Base-by-base conservation (phyloP, 2,888 invertebrate genomes). In the Rhogogaster chlorosoma region DNA sequence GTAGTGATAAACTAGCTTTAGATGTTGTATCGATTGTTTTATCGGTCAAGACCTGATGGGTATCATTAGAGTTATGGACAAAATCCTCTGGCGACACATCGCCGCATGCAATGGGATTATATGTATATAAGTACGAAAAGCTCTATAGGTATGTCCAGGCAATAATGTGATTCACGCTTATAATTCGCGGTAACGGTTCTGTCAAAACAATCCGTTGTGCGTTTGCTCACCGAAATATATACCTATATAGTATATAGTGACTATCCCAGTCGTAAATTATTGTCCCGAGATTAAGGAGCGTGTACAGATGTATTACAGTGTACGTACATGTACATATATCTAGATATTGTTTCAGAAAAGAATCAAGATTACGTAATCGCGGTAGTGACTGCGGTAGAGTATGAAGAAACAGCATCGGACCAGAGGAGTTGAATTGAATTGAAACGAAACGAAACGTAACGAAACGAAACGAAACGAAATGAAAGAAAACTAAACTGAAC, bases 201-300 rank as follows among this genome's bases (percentile, higher is more conserved):
- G 80, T 80, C 57, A 80, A 10, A 80, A 36, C 61, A 77, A 77
- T 80, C 61, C 80, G 22, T 36, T 38, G 45, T 80, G 80, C 80
- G 36, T 57, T 38, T 22, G 22, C 22, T 38, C 4, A 15, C 12
- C 22, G 42, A 73, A 73, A 73, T 7, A 42, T 53, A 38, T 12
- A 9, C 32, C 26, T 29, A 32, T 67, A 26, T 18, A 67, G 10
- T 29, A 67, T n/a, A n/a, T 26, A 38, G 38, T 61, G 80, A 57
- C 61, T 57, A 80, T 36, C 36, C 38, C n/a, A n/a, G 61, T 61
- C 12, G 38, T 80, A 61, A 80, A 61, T 80, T 61, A 80, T 38
- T 80, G 80, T 61, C 80, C 10, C 80, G n/a, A 61, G 57, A 80
- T 80, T 38, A 80, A n/a, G n/a, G 12, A 61, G 57, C 5, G 29